These are phyloP conservation scores for Apostichopus parvimensis DNA, from an alignment of 35 echinoderm and acorn worm genomes.

Conservation along the genomic window DNA sequence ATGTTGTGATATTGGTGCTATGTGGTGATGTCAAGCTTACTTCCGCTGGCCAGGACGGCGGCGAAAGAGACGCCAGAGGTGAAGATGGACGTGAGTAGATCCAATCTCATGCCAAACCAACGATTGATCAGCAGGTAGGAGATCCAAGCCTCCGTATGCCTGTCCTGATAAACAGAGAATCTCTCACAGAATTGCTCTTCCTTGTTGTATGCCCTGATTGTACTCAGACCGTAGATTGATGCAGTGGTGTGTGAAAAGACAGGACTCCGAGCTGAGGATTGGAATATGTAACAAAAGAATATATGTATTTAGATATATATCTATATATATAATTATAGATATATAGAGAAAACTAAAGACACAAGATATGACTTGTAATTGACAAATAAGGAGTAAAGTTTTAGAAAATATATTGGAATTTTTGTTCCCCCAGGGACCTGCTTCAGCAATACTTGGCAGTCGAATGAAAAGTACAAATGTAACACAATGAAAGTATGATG, in stretches of 20 bases:
- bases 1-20: too few species aligned
- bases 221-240: conserved; percentile 78
- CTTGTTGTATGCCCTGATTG: conserved; percentile 82
- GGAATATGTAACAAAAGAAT: too few species aligned
- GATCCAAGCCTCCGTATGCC: conserved; percentile 87
- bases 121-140: conserved; percentile 66
- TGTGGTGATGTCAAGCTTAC: not conserved
- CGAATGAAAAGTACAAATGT: too few species aligned
- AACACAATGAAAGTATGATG: too few species aligned
- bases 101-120: conserved; percentile 81
- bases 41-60: conserved; percentile 56
- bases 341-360: too few species aligned
- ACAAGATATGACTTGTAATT: too few species aligned
- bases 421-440: too few species aligned
- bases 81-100: conserved; percentile 68
- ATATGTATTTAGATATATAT: too few species aligned
- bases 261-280: conserved; percentile 78
- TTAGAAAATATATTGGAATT: too few species aligned
- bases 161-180: conserved; percentile 74
- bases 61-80: conserved; percentile 61
- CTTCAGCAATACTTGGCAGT: too few species aligned
- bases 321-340: too few species aligned
- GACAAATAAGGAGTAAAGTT: too few species aligned
- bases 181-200: conserved; percentile 64
- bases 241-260: conserved; percentile 88